These are phyloP conservation scores for Glaucidium brasilianum DNA, from an alignment of 2,113 vertebrate species.

Conservation along the genomic window DNA sequence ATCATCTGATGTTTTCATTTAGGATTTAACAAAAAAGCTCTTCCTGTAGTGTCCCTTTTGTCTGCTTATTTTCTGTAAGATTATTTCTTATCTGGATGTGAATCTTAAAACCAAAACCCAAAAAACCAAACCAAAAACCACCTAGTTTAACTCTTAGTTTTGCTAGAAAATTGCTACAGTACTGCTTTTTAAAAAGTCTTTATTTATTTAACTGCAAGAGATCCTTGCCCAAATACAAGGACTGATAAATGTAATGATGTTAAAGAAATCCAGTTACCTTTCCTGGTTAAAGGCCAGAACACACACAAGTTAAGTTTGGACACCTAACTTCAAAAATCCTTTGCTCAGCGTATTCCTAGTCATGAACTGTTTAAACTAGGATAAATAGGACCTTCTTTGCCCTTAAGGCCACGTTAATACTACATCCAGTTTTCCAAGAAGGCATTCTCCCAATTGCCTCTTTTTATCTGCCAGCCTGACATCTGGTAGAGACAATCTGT, in stretches of 20 bases:
- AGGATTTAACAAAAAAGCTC: neutral
- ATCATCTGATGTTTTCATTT: neutral
- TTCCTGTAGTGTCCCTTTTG: neutral
- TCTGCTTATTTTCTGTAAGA: neutral
- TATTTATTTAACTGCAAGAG: conserved; percentile 6
- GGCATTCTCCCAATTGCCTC: neutral
- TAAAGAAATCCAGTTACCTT: conserved; percentile 50
- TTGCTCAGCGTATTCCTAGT: conserved; percentile 40
- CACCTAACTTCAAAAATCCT: neutral
- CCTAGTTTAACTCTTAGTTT: neutral
- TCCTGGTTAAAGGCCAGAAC: neutral
- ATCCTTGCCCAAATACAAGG: neutral
- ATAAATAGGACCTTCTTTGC: neutral
- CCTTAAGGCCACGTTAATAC: neutral
- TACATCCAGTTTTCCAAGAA: conserved; percentile 22
- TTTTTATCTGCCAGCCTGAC: neutral
- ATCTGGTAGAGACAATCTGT: neutral
- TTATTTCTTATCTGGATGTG: neutral
- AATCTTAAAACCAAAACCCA: neutral
- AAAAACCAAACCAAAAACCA: no score
- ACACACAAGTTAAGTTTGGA: conserved; percentile 3
- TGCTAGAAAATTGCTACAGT: neutral
- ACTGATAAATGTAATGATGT: conserved; percentile 34
- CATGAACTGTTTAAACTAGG: neutral
- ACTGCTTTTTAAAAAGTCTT: neutral